Percentiles rank a stretch among this genome's conserved stretches.
These are phyloP conservation scores for Drosophila paranaensis DNA, from an alignment of 2,888 invertebrate genomes.

Conservation along the genomic window DNA sequence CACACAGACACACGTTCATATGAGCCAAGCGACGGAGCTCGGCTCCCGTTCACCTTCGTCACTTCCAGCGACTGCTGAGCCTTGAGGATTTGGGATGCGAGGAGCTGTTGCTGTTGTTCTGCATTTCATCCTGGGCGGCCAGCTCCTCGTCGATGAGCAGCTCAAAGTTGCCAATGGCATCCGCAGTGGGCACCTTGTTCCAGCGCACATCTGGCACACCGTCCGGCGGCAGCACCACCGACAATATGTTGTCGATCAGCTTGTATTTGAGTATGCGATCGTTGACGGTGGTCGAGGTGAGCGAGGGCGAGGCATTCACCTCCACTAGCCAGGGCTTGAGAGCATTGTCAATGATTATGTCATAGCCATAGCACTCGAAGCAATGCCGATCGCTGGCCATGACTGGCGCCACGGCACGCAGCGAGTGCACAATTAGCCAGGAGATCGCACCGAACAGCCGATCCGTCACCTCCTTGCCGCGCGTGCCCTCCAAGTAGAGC, in stretches of 20 bases:
- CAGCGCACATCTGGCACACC: conserved; percentile 95
- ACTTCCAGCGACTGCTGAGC: conserved; percentile 82
- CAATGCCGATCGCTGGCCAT: conserved; percentile 95
- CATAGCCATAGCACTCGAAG: conserved; percentile 92
- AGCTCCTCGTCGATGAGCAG: conserved; percentile 93
- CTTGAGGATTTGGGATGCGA: conserved; percentile 58
- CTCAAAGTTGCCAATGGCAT: conserved; percentile 93
- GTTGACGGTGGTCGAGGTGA: conserved; percentile 96
- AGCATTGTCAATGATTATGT: conserved; percentile 97
- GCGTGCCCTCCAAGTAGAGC: conserved; percentile 94
- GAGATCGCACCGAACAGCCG: conserved; percentile 95
- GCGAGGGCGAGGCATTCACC: conserved; percentile 96
- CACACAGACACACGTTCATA: too few relatives aligned
- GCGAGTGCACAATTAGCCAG: conserved; percentile 95
- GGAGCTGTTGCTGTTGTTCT: conserved; percentile 42
- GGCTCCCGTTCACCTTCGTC: conserved; percentile 48
- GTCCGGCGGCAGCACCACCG: conserved; percentile 94
- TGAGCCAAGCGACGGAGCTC: neutral
- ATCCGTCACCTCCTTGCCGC: conserved; percentile 95
- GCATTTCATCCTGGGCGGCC: conserved; percentile 87
- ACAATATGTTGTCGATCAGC: conserved; percentile 95
- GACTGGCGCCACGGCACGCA: conserved; percentile 95
- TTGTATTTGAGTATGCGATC: conserved; percentile 97
- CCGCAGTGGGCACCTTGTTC: conserved; percentile 91
- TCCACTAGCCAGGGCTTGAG: conserved; percentile 97